Conservation (phyloP, 2,113 vertebrate species). For the Perccottus glenii region DNA sequence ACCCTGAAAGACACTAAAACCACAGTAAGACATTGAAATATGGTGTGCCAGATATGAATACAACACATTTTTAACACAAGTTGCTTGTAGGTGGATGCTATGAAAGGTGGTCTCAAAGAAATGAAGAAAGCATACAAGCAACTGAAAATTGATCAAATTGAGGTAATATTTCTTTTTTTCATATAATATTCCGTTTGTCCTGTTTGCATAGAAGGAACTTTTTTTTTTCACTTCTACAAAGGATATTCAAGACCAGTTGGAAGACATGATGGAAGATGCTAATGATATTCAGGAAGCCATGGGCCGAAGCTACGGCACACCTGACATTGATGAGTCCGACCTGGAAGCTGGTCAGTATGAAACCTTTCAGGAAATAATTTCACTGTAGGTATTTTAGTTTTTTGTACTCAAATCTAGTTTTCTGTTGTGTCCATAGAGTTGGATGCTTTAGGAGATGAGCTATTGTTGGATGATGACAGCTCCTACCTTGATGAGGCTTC, state of each 20-base stretch:
- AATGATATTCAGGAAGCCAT: slow-evolving; percentile 93
- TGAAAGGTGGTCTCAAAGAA: slow-evolving; percentile 96
- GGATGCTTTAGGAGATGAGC: slow-evolving; percentile 93
- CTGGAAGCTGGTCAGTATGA: slow-evolving; percentile 89
- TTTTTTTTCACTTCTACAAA: slow-evolving; percentile 47
- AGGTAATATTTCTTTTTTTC: slow-evolving; percentile 76
- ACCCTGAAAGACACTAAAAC: slow-evolving; percentile 97
- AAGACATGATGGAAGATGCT: slow-evolving; percentile 99
- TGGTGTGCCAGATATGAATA: no score
- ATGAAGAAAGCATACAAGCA: slow-evolving; percentile 99
- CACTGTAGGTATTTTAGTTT: not conserved
- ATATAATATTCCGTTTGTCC: not conserved
- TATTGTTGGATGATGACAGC: slow-evolving; percentile 92
- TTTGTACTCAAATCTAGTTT: not conserved
- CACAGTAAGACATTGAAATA: slow-evolving; percentile 81
- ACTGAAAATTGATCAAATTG: slow-evolving; percentile 96
- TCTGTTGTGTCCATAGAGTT: slow-evolving; percentile 82
- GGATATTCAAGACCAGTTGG: slow-evolving; percentile 95
- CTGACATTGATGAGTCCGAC: slow-evolving; percentile 95
- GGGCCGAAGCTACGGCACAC: slow-evolving; percentile 94
- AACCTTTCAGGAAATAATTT: not conserved
- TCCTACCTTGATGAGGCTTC: slow-evolving; percentile 96
- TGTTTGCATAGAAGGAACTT: not conserved
- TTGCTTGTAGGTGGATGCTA: slow-evolving; percentile 91
- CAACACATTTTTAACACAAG: not conserved